These are phyloP conservation scores for Anolis carolinensis DNA, from an alignment of 2,113 vertebrate genomes.

Conservation along the genomic window DNA sequence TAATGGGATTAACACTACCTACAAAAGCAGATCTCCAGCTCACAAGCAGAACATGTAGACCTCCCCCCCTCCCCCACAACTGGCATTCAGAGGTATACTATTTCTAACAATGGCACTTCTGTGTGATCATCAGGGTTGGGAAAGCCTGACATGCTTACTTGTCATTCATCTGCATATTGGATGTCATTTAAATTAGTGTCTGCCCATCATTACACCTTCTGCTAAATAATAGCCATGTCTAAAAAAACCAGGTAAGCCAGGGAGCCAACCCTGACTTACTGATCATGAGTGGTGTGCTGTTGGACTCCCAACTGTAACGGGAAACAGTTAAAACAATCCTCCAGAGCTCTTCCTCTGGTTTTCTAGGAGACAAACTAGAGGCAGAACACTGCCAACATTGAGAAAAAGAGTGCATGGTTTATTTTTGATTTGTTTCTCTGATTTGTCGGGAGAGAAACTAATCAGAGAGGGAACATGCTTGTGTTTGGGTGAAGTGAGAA, in stretches of 20 bases:
- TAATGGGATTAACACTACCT: background rate
- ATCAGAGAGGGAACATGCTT: too few species aligned
- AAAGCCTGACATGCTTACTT: background rate
- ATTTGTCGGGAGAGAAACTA: too few species aligned
- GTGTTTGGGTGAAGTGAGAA: too few species aligned
- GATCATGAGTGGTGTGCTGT: background rate
- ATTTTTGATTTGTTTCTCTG: too few species aligned
- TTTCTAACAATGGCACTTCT: background rate
- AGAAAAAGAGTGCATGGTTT: too few species aligned
- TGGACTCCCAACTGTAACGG: background rate
- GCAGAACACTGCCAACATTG: too few species aligned
- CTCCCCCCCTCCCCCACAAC: background rate
- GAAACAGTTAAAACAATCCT: too few species aligned
- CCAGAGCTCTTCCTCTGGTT: too few species aligned
- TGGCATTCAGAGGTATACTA: background rate
- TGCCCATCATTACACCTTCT: background rate
- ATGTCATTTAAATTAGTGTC: background rate
- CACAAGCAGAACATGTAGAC: background rate
- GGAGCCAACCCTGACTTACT: background rate
- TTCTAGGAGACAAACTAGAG: too few species aligned
- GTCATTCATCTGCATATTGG: background rate
- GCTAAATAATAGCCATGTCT: background rate
- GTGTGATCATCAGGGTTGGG: background rate
- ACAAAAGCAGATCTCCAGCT: background rate
- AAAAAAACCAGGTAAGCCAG: background rate